Percentiles rank a stretch among this genome's conserved stretches.
Conservation (phyloP, 2,797 vertebrate species). For the Diceros bicornis region DNA sequence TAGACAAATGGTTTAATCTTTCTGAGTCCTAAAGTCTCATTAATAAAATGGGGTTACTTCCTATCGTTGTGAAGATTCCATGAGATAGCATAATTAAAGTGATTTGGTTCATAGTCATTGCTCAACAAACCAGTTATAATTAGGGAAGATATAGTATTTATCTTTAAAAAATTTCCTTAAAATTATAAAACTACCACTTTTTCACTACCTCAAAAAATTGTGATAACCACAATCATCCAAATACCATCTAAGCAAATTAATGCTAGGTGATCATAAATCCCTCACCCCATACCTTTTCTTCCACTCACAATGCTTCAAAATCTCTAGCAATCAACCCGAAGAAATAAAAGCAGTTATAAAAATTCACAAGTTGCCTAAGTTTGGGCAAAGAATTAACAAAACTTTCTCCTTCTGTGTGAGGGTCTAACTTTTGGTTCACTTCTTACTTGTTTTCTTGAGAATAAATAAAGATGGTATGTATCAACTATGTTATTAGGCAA, state of each 20-base stretch:
- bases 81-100: constrained; percentile 7
- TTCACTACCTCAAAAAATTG: neutral
- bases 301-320: neutral
- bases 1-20: constrained; percentile 25
- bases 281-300: neutral
- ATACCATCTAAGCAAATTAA: neutral
- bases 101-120: neutral
- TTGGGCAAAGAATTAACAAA: neutral
- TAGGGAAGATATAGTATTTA: neutral
- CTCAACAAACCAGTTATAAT: constrained; percentile 8
- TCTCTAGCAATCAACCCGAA: neutral
- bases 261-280: neutral
- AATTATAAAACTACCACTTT: neutral
- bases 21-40: neutral
- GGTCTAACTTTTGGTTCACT: neutral
- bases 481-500: neutral
- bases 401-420: neutral
- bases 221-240: neutral
- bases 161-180: neutral
- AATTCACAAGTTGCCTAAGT: neutral
- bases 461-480: neutral
- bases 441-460: neutral
- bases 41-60: neutral
- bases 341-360: neutral
- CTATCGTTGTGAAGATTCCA: neutral